A percentile compares a stretch with the other conserved stretches of the same genome.
Evolutionary conservation across 2,797 vertebrate genomes (phyloP).

Genomic region (Geotrypetes seraphini): DNA sequence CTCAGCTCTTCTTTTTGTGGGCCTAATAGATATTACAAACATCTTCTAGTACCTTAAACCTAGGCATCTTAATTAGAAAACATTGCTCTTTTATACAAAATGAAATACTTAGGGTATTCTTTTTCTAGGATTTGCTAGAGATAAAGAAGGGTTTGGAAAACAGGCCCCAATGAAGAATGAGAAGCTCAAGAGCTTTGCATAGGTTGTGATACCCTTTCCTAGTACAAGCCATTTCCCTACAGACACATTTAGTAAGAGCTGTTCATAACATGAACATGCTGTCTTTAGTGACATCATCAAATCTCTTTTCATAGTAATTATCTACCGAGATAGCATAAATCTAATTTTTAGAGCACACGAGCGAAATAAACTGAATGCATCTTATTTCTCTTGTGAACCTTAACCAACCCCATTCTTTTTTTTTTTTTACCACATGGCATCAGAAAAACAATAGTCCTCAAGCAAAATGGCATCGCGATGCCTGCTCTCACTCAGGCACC

Average conservation of each 20-base stretch:
- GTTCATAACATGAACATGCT: conserved; percentile 47
- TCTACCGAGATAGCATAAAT: conserved; percentile 60
- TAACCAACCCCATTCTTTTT: conserved; percentile 49
- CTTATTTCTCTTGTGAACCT: conserved; percentile 57
- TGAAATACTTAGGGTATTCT: no score
- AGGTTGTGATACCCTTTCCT: no score
- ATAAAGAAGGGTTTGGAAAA: no score
- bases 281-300: conserved; percentile 58
- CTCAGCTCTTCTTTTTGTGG: conserved; percentile 21
- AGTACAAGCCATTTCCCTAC: conserved; percentile 27
- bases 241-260: conserved; percentile 57
- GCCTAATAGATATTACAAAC: no score
- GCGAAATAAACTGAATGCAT: conserved; percentile 56
- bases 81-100: no score
- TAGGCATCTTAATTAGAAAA: no score
- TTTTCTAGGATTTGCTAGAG: no score
- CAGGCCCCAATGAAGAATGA: no score
- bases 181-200: no score
- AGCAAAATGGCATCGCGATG: conserved; percentile 55
- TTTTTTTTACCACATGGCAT: conserved; percentile 59
- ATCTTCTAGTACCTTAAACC: no score
- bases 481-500: conserved; percentile 51
- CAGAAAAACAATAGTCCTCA: conserved; percentile 61
- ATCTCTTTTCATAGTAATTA: conserved; percentile 53
- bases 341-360: conserved; percentile 53